Evolutionary conservation across 2,113 vertebrate genomes (phyloP).

Genomic region (Chionodraco myersi): DNA sequence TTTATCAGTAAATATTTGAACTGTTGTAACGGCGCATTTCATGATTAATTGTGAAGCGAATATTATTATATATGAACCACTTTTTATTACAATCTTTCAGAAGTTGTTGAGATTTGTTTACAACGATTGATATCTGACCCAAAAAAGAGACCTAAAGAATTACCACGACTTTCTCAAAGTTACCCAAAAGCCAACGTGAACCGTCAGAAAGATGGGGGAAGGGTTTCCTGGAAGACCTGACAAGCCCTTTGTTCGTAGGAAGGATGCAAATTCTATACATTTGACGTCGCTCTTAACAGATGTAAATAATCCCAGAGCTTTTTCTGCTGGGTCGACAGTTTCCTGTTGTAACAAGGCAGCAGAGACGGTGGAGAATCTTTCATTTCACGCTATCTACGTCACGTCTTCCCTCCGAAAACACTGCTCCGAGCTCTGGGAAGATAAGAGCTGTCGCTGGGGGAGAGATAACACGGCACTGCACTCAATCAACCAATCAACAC

Average conservation of each 20-base stretch:
- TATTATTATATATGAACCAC: no score
- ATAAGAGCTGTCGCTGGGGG: slow-evolving; percentile 2
- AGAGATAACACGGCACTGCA: slow-evolving; percentile 29
- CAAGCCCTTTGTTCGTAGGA: background rate
- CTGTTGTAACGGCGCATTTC: no score
- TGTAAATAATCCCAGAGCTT: background rate
- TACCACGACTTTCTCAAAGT: no score
- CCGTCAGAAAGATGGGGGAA: no score
- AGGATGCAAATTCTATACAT: background rate
- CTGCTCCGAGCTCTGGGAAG: slow-evolving; percentile 32
- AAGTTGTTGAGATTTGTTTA: no score
- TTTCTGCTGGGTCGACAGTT: background rate
- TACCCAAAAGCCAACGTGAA: no score
- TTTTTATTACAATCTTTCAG: no score
- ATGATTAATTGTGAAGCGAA: no score
- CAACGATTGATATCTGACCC: no score
- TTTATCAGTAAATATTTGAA: no score
- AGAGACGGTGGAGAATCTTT: background rate
- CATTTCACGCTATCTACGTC: background rate
- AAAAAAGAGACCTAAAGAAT: no score
- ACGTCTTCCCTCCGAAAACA: background rate
- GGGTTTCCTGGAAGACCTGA: no score
- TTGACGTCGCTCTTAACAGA: background rate
- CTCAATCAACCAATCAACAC: background rate
- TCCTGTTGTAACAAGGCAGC: background rate